Evolutionary conservation across 2,113 vertebrate species (phyloP).

Genomic region (Eptatretus burgeri): DNA sequence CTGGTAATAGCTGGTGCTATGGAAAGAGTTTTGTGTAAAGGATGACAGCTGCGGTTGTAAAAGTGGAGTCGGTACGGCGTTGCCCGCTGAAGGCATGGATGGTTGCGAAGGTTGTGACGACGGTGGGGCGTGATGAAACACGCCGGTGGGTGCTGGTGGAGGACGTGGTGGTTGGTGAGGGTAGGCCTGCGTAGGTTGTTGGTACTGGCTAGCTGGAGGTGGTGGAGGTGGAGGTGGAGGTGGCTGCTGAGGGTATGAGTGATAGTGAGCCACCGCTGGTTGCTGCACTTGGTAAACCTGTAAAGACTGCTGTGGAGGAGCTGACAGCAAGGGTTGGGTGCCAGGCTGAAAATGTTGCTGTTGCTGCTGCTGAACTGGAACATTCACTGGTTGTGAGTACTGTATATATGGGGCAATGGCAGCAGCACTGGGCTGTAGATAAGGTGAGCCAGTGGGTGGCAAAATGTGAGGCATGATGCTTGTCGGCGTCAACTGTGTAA

Average conservation of each 20-base stretch:
- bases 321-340: not conserved
- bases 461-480: no score
- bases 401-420: no score
- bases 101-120: not conserved
- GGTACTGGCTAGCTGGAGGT: not conserved
- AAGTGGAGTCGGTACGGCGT: not conserved
- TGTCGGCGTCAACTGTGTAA: no score
- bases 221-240: not conserved
- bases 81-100: no score
- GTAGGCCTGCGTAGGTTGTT: constrained; percentile 5
- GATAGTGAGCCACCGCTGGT: not conserved
- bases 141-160: constrained; percentile 1
- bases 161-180: not conserved
- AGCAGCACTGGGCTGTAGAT: no score
- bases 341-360: not conserved
- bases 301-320: not conserved
- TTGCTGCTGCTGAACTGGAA: not conserved
- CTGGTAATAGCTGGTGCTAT: no score
- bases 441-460: no score
- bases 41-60: no score
- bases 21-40: no score
- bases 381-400: no score
- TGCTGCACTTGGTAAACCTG: not conserved
- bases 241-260: not conserved
- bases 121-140: not conserved